Conservation (phyloP, 2,888 invertebrate species). For the Sicus ferrugineus region DNA sequence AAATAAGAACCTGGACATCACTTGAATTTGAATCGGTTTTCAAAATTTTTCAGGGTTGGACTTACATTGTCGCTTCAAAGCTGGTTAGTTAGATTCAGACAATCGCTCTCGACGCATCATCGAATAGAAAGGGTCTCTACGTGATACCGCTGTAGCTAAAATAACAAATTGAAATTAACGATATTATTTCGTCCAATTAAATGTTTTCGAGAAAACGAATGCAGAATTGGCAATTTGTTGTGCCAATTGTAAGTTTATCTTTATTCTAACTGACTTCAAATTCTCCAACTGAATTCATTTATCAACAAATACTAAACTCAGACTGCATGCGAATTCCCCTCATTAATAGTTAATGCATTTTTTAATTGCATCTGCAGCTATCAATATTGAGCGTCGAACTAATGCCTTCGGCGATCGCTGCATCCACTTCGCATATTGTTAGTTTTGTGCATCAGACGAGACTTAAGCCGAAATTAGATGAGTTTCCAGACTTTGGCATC, state of each 20-base stretch:
- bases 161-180: too few relatives aligned
- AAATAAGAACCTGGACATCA: background rate
- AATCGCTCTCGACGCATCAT: background rate
- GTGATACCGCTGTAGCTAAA: too few relatives aligned
- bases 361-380: background rate
- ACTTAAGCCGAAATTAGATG: constrained; percentile 34
- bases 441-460: constrained; percentile 49
- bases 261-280: background rate
- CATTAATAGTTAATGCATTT: background rate
- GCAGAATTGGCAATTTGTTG: background rate
- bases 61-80: background rate
- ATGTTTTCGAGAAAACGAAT: background rate
- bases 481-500: constrained; percentile 50
- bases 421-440: constrained; percentile 48
- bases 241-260: background rate
- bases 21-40: background rate
- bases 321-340: background rate
- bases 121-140: background rate
- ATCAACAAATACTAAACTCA: background rate
- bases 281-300: too few relatives aligned
- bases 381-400: background rate
- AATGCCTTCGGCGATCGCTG: constrained; percentile 35
- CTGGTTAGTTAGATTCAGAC: background rate
- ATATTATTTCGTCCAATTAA: background rate
- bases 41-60: background rate